Evolutionary conservation across 2,797 vertebrate genomes (phyloP).

Genomic region (Iguana delicatissima): DNA sequence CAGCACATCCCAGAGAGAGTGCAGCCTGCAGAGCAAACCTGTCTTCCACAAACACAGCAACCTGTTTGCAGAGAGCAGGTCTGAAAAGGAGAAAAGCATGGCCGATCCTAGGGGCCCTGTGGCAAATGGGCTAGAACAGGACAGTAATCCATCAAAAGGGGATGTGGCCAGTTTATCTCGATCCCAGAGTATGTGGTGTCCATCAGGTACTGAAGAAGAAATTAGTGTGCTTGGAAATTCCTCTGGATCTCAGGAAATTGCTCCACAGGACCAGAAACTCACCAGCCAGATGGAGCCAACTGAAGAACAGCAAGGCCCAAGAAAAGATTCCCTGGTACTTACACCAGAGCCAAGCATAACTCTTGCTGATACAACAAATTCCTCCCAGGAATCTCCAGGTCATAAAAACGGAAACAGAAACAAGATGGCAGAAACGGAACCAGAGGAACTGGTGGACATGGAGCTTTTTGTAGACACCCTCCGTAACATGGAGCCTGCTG

Average conservation of each 20-base stretch:
- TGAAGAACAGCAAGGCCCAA: fast-evolving
- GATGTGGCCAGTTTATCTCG: neutral
- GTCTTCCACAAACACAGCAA: conserved; percentile 22
- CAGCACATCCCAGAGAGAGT: neutral
- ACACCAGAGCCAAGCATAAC: neutral
- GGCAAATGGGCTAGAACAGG: neutral
- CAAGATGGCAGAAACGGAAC: conserved; percentile 58
- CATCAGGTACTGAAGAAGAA: fast-evolving
- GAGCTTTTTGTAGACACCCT: conserved; percentile 90
- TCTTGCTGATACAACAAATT: neutral
- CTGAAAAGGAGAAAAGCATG: neutral
- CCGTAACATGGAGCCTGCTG: conserved; percentile 88
- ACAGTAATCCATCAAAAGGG: fast-evolving
- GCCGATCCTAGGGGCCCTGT: neutral
- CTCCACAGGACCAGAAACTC: neutral
- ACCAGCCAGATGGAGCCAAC: neutral
- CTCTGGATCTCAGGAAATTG: fast-evolving
- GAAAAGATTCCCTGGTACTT: fast-evolving
- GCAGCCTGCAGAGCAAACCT: conserved; percentile 7
- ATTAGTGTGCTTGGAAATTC: fast-evolving
- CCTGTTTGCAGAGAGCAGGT: neutral
- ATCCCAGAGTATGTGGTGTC: neutral
- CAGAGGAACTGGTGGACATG: conserved; percentile 84
- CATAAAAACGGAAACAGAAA: neutral
- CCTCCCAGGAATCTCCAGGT: neutral